Base-by-base conservation (phyloP, 2,797 vertebrate genomes). In the Pseudotriccus pelzelni region DNA sequence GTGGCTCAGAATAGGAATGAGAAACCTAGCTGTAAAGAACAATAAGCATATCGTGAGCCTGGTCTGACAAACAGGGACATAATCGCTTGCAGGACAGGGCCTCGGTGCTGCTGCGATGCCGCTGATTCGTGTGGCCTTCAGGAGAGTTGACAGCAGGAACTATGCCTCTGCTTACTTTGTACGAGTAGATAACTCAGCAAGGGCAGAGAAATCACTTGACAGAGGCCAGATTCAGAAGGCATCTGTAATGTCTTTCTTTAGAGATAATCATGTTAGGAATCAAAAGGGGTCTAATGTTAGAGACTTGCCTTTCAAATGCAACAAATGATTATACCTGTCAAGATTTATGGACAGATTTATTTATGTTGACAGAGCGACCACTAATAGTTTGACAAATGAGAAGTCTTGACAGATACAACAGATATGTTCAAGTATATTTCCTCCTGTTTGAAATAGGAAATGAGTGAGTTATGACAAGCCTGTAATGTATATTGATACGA, bases 271-370 rank as follows among this genome's bases (percentile, higher is more conserved):
- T 82, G 96, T 98, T 97, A 97, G 95, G 96, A 98, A 97, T 97
- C 97, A 97, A 97, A 97, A 96, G 94, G 94, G 96, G 97, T 97
- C 97, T 98, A 96, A 97, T 97, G 97, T 97, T 97, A 96, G 97
- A 97, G 97, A 95, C 97, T 97, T 96, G 97, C 97, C 95, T 98
- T 98, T 98, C 97, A 97, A 97, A 98, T 72, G 96, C 97, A 98
- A 98, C 97, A 97, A 98, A 98, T 97, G 97, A 97, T 97, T 97
- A 97, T 93, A 97, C 96, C 96, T 98, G 97, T 98, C 97, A 98
- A 98, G 98, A 98, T 98, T 97, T 98, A 98, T 98, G 97, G 97
- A 98, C 97, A 97, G 97, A 97, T 98, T 96, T 98, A 98, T 98
- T 98, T 98, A 98, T 97, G 98, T 97, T 98, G 98, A 98, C 97